Evolutionary conservation across 1,140 invertebrate species (phyloP).

Genomic region (Babylonia areolata): DNA sequence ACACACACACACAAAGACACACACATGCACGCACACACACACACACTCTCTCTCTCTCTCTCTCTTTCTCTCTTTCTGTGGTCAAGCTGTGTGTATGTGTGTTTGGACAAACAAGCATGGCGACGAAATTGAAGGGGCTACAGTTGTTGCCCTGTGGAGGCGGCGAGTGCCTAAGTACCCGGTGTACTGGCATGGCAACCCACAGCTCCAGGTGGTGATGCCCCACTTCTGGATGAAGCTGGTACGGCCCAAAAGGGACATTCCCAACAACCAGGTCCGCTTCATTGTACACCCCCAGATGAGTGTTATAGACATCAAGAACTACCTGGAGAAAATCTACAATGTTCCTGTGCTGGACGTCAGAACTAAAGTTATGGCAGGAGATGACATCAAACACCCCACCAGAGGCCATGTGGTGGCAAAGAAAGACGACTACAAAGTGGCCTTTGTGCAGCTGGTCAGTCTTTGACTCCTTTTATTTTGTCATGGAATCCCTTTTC

Average conservation of each 20-base stretch:
- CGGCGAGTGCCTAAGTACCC: constrained; percentile 82
- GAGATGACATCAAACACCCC: no score
- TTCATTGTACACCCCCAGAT: constrained; percentile 92
- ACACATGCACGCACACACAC: no score
- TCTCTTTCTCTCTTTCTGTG: no score
- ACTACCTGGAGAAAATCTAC: constrained; percentile 97
- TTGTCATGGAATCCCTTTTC: no score
- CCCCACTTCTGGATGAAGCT: constrained; percentile 97
- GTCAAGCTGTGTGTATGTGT: no score
- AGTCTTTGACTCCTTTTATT: no score
- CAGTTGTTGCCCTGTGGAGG: no score
- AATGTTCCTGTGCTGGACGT: constrained; percentile 86
- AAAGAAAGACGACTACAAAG: constrained; percentile 89
- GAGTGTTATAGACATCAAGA: constrained; percentile 90
- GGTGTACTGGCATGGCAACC: constrained; percentile 91
- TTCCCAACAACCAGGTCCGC: constrained; percentile 86
- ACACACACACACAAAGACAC: neutral
- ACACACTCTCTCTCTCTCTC: no score
- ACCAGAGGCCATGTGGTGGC: constrained; percentile 80
- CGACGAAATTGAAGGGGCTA: no score
- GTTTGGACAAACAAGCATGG: no score
- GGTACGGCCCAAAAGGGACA: constrained; percentile 80
- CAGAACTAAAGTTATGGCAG: constrained; percentile 67
- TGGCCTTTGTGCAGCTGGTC: constrained; percentile 89
- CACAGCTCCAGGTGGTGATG: constrained; percentile 90